phyloP scores from a whole-genome alignment of 2,797 vertebrate genomes.

The Arremon brunneinucha region DNA sequence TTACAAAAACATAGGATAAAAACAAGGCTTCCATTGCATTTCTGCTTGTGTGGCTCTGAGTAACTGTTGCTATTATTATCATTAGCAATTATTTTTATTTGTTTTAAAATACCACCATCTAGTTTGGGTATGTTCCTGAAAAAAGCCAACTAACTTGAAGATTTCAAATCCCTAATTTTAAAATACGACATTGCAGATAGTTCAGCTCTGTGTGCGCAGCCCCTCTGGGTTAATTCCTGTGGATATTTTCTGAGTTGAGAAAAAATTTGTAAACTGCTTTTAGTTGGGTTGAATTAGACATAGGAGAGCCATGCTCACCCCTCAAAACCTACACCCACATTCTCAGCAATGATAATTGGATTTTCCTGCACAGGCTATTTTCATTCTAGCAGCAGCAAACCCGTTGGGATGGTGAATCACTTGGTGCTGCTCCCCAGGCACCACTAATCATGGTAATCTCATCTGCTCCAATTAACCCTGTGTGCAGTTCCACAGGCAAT shows the following conservation, averaged over 20 bases:
- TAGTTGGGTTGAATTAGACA: neutral
- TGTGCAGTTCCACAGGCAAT: neutral
- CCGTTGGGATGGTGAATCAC: neutral
- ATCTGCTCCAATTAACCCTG: slow-evolving; percentile 28
- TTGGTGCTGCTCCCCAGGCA: neutral
- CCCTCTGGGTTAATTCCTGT: neutral
- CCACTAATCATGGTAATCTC: neutral
- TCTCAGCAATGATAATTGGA: neutral
- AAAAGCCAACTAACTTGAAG: neutral
- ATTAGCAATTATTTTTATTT: neutral
- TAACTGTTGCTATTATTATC: neutral
- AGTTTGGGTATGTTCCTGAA: neutral
- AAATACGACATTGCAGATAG: neutral
- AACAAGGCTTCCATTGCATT: neutral
- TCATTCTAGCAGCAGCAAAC: neutral
- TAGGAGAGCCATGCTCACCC: fast-evolving
- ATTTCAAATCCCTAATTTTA: neutral
- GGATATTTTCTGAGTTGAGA: neutral
- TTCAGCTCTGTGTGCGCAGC: neutral
- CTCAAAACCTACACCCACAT: neutral
- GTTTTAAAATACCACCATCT: neutral
- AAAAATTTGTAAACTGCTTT: neutral
- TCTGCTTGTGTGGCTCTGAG: neutral
- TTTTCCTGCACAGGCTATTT: neutral
- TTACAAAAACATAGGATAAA: neutral